Percentiles rank a stretch among this genome's conserved stretches.
Conservation (phyloP, 2,888 invertebrate species). For the Tetrapedia diversipes region DNA sequence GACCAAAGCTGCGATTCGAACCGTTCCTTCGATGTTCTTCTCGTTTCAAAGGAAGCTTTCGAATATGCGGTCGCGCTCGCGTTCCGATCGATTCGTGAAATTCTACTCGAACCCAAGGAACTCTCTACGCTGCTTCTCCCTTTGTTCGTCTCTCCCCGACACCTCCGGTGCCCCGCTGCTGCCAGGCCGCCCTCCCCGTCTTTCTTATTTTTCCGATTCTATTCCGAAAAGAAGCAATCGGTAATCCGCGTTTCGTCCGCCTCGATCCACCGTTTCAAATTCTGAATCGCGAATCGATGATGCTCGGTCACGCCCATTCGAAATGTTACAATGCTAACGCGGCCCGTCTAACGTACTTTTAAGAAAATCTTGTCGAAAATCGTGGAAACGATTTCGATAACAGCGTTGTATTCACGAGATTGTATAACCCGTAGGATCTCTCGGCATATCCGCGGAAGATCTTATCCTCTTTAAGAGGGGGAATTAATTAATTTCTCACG, state of each 20-base stretch:
- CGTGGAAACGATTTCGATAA: neutral
- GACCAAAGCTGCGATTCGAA: slow-evolving; percentile 1
- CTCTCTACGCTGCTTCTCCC: neutral
- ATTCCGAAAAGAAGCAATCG: slow-evolving; percentile 27
- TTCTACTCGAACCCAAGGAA: slow-evolving; percentile 1
- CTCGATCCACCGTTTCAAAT: slow-evolving; percentile 13
- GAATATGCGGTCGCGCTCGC: slow-evolving; percentile 1
- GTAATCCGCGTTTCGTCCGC: slow-evolving; percentile 22
- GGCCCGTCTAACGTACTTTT: neutral
- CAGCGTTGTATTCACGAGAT: neutral
- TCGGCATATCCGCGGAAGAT: neutral
- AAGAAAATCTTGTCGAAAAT: neutral
- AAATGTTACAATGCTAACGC: slow-evolving; percentile 2
- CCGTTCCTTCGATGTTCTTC: neutral
- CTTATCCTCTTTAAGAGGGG: neutral
- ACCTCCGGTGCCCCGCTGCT: no score
- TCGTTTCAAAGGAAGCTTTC: neutral
- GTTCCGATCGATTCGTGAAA: slow-evolving; percentile 17
- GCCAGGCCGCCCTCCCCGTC: no score
- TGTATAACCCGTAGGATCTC: no score
- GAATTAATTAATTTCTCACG: slow-evolving; percentile 31
- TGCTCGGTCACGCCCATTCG: slow-evolving; percentile 17
- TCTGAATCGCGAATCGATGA: slow-evolving; percentile 45
- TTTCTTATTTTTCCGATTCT: slow-evolving; percentile 21
- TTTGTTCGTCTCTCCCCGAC: slow-evolving; percentile 13